Evolutionary conservation across 2,888 invertebrate species (phyloP), one percentile per base, ranked within the genome.

Genomic region (Thera britannica): DNA sequence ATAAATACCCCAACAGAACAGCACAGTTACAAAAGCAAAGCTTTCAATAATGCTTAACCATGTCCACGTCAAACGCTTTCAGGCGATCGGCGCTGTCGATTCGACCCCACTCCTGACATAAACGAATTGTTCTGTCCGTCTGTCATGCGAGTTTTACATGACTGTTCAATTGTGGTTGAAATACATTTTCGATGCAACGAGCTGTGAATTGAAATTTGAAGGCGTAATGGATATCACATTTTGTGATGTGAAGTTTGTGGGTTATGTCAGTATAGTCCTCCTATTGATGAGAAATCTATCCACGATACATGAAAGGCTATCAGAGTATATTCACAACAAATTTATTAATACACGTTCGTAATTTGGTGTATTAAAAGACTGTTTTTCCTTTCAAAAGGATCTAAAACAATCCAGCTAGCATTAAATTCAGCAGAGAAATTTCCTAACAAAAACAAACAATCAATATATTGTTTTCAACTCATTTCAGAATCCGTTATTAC

Each of bases 41-140:
- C 12, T 38, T 48, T 58, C 61, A 52, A 61, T 54, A 7, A 41
- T 35, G 58, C 46, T 61, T 62, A 52, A 68, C 52, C 65, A 56
- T 58, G 58, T 62, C n/a, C 41, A 38, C 58, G 68, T 68, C 64
- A 58, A 55, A 46, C 55, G 56, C 51, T 61, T 56, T 34, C 49
- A 48, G 8, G 55, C 56, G 65, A 60, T 59, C 52, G 7, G 46
- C 48, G 63, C 57, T 54, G 68, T 46, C 65, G 23, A 5, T 49
- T 46, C 62, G 65, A 41, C 62, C 59, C 41, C 57, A 49, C 58
- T 44, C 51, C 57, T 59, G 66, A 57, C 66, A 48, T 55, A 63
- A 70, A 66, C 63, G 62, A 63, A 70, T 70, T 65, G 69, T 69
- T 36, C 69, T 70, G 69, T 59, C 65, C 65, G 68, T 52, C 52